A percentile compares a stretch with the other conserved stretches of the same genome.
Evolutionary conservation across 64 coral and sea anemone genomes (phyloP).

Genomic region (Astreopora myriophthalma): DNA sequence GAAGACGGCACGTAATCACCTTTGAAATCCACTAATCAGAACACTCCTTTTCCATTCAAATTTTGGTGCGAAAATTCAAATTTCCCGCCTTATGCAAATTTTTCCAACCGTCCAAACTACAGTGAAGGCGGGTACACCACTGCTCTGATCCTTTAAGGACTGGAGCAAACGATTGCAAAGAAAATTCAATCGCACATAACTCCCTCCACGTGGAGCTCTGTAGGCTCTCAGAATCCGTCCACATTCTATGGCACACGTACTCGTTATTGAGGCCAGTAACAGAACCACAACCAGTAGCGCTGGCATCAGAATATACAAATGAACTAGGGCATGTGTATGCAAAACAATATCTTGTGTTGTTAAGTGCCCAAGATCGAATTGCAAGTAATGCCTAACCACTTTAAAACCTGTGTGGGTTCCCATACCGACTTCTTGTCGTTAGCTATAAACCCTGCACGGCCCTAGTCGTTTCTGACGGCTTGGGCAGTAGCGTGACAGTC

Average conservation of each 20-base stretch:
- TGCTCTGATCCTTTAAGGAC: too few species aligned
- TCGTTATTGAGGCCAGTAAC: slow-evolving; percentile 6
- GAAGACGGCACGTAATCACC: too few species aligned
- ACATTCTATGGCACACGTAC: slow-evolving; percentile 24
- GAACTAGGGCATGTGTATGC: not conserved
- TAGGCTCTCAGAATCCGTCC: not conserved
- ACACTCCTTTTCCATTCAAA: too few species aligned
- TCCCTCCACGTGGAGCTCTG: slow-evolving; percentile 38
- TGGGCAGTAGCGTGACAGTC: not conserved
- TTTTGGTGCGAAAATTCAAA: too few species aligned
- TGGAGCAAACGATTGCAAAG: not conserved
- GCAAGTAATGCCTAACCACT: slow-evolving; percentile 53
- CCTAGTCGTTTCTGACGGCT: not conserved
- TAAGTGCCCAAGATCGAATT: not conserved
- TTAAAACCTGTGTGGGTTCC: slow-evolving; percentile 37
- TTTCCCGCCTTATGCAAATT: too few species aligned
- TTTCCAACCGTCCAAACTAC: too few species aligned
- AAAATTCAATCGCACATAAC: not conserved
- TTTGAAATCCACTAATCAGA: too few species aligned
- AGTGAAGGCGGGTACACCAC: too few species aligned
- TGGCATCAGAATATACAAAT: slow-evolving; percentile 48
- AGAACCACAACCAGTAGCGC: slow-evolving; percentile 27
- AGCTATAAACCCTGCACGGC: slow-evolving; percentile 7
- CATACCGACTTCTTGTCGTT: slow-evolving; percentile 40
- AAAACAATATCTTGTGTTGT: not conserved